Evolutionary conservation across 2,113 vertebrate species (phyloP).

Genomic region (Danio rerio): GRCz12tu NC_133178.1:67001001-67001500

Average conservation of each 20-base stretch:
- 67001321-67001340: conserved; percentile 54
- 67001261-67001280: conserved; percentile 44
- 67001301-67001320: conserved; percentile 54
- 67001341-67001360: conserved; percentile 58
- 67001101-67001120: too few species aligned
- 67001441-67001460: conserved; percentile 77
- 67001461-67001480: conserved; percentile 79
- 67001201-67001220: background rate
- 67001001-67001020: too few species aligned
- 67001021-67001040: too few species aligned
- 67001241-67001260: conserved; percentile 55
- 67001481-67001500: conserved; percentile 79
- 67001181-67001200: too few species aligned
- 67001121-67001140: too few species aligned
- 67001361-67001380: conserved; percentile 76
- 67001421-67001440: conserved; percentile 72
- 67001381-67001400: conserved; percentile 67
- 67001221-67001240: conserved; percentile 39
- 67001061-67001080: too few species aligned
- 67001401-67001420: conserved; percentile 47
- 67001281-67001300: conserved; percentile 51
- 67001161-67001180: too few species aligned
- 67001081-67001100: too few species aligned
- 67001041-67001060: too few species aligned
- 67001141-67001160: too few species aligned